Evolutionary conservation across 1,140 invertebrate species (phyloP), one percentile per base, ranked within the genome.

Genomic region (Nebria ingens): DNA sequence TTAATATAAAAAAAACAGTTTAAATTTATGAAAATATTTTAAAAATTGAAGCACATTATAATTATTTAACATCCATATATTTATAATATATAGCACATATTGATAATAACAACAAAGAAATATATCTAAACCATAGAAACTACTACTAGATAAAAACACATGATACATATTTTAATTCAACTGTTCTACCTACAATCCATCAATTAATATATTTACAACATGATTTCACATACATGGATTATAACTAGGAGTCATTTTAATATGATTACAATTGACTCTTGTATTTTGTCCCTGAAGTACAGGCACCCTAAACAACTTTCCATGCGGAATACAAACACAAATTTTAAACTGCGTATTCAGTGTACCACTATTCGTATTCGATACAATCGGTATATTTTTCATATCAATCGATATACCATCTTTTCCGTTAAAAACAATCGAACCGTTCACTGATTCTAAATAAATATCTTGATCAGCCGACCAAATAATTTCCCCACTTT

Each of bases 301-400:
- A 0, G 84, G 81, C 2, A 93, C 77, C 58, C 81, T 77, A 62
- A 91, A 93, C 4, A 93, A 66, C 64, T 85, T 87, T 0, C 89
- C 90, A 56, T 84, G 76, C 0, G 89, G 89, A 87, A 91, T 91
- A 64, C 89, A 93, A 1, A 92, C 81, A 58, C 89, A 93, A 1
- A 93, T 74, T 73, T 92, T 92, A 64, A 84, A 93, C 64, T 91
- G 87, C 0, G 71, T 69, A 65, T 55, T 75, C 63, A 60, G 70
- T 76, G 17, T 64, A 49, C 74, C 71, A 1, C 64, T 68, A 53
- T 72, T 73, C 1, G 75, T 67, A 0, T 79, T 74, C 3, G 75
- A 64, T 0, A 75, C 83, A 22, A 88, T 77, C 0, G 87, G 87
- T 45, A 92, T 76, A 56, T 80, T 80, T 58, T 84, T 79, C 0